Evolutionary conservation across 2,113 vertebrate genomes (phyloP), one percentile per base, ranked within the genome.

Genomic region (Scalopus aquaticus): DNA sequence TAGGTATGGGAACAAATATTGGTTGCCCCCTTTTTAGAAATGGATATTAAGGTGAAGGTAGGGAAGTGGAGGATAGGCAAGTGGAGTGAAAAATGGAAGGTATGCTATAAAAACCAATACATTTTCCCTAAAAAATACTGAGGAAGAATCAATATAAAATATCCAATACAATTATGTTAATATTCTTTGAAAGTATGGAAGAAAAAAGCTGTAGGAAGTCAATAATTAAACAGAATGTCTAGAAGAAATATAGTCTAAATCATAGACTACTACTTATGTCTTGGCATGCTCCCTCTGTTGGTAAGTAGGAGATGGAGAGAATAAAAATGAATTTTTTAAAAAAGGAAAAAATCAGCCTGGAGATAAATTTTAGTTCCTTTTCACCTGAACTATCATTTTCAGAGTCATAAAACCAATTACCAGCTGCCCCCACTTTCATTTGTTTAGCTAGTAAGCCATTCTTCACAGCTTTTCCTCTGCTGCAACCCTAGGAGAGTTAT

Each of bases 361-460:
- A 91, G 11, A 42, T 39, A 70, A 37, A 85, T 44, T 54, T 93
- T 73, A 84, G 30, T 69, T 91, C 35, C 30, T 46, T 26, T 6
- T 95, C 19, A 46, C n/a, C 12, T 58, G 24, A 54, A 26, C 15
- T 78, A 13, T 54, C 64, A 70, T 11, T 13, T 88, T 84, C 20
- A 22, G 6, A 84, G n/a, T 46, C 13, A 77, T 42, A 46, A 70
- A 85, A 58, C 17, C 9, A 70, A 67, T 16, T 16, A 35, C 39
- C 22, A 44, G 30, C 16, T 78, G n/a, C 4, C 39, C 4, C 22
- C 69, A 4, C 24, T 32, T 92, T 88, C 32, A 24, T 3, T 56
- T 56, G 65, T 26, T 73, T 30, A 78, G 37, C 56, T 54, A 37
- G 13, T 46, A 20, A 90, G 35, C 17, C 46, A 35, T 10, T 76